phyloP scores from a whole-genome alignment of 2,888 invertebrate genomes.

The Cheilosia soror region DNA sequence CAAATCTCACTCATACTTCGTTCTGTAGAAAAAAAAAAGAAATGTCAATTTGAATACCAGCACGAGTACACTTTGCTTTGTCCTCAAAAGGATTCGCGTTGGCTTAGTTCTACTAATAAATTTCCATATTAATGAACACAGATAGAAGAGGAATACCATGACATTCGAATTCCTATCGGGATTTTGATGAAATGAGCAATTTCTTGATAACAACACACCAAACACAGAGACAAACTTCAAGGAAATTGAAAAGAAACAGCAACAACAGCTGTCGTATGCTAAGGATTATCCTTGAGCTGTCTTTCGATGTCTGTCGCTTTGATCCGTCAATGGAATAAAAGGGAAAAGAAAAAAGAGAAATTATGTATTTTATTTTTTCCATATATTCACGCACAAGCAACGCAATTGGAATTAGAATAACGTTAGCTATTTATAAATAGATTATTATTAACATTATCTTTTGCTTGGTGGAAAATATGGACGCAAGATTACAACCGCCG shows the following conservation, averaged over 20 bases:
- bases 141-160: constrained; percentile 6
- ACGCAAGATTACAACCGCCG: no score
- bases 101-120: constrained; percentile 32
- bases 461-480: no score
- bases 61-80: neutral
- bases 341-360: neutral
- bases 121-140: constrained; percentile 40
- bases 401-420: neutral
- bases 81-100: constrained; percentile 1
- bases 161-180: constrained; percentile 21
- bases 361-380: neutral
- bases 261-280: constrained; percentile 20
- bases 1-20: neutral
- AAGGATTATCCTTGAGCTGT: constrained; percentile 16
- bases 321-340: constrained; percentile 29
- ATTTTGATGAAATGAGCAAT: constrained; percentile 21
- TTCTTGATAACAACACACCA: neutral
- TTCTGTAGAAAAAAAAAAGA: neutral
- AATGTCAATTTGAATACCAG: constrained; percentile 10
- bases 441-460: no score
- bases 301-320: constrained; percentile 17
- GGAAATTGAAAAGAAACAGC: neutral
- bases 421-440: neutral
- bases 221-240: neutral
- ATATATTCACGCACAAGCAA: neutral